These are phyloP conservation scores for Seriola quinqueradiata DNA, from an alignment of 2,113 vertebrate species.

Conservation along the genomic window DNA sequence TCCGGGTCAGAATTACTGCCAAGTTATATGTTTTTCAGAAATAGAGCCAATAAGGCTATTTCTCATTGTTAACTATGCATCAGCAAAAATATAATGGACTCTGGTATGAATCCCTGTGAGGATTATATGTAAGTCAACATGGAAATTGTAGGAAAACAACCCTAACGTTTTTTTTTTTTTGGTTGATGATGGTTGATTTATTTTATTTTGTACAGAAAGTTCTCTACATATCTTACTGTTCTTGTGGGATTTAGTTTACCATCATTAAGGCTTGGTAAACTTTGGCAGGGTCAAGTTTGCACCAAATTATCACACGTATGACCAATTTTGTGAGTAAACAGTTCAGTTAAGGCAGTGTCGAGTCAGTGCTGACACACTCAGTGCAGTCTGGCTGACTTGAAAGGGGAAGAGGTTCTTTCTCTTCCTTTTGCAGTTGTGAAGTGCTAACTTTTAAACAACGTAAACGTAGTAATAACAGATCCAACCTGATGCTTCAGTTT, in stretches of 20 bases:
- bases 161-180: no score
- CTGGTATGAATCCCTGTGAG: not conserved
- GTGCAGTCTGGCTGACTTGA: no score
- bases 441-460: no score
- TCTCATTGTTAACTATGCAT: not conserved
- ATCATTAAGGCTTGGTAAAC: no score
- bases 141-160: not conserved
- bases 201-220: not conserved
- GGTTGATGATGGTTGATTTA: no score
- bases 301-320: not conserved
- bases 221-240: not conserved
- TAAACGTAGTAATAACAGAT: no score
- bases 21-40: not conserved
- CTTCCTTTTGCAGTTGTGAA: no score
- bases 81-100: not conserved
- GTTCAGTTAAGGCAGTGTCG: not conserved
- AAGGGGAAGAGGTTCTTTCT: no score
- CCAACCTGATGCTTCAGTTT: no score
- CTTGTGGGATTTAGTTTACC: not conserved
- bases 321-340: no score
- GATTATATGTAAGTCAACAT: constrained; percentile 1
- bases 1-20: not conserved
- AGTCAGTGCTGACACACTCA: not conserved
- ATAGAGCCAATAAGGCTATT: not conserved
- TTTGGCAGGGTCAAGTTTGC: not conserved